phyloP scores from a whole-genome alignment of 2,888 invertebrate species.

The Chouioia cunea region DNA sequence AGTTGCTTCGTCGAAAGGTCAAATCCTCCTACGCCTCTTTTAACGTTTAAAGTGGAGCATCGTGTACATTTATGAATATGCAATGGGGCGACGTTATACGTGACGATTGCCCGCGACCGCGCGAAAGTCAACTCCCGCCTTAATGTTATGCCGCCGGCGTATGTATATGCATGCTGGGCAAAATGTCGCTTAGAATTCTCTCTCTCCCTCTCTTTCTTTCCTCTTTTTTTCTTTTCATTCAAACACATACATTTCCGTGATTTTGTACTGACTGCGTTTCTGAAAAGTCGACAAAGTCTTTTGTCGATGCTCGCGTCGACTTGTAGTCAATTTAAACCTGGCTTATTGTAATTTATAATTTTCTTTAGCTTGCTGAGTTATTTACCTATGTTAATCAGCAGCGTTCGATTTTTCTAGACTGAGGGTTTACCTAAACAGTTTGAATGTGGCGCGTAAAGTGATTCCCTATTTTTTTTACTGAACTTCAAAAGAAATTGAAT shows the following conservation, averaged over 20 bases:
- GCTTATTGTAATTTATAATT: slow-evolving; percentile 48
- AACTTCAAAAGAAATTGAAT: no score
- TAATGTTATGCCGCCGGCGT: slow-evolving; percentile 27
- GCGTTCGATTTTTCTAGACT: slow-evolving; percentile 30
- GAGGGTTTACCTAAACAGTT: slow-evolving; percentile 32
- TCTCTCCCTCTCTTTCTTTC: not conserved
- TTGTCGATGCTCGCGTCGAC: not conserved
- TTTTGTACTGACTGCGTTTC: slow-evolving; percentile 4
- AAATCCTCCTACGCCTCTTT: slow-evolving; percentile 56
- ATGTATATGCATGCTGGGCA: slow-evolving; percentile 51
- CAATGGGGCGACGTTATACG: slow-evolving; percentile 50
- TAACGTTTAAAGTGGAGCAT: slow-evolving; percentile 57
- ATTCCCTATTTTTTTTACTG: not conserved
- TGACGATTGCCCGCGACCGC: slow-evolving; percentile 52
- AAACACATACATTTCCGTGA: no score
- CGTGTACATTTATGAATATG: slow-evolving; percentile 58
- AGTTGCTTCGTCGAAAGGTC: slow-evolving; percentile 49
- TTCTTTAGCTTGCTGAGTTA: slow-evolving; percentile 23
- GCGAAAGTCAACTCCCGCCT: slow-evolving; percentile 17
- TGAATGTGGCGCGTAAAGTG: not conserved
- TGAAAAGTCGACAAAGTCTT: slow-evolving; percentile 32
- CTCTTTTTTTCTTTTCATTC: no score
- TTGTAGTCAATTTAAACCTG: not conserved
- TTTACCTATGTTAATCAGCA: slow-evolving; percentile 43
- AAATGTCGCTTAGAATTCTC: slow-evolving; percentile 42